Percentiles rank a stretch among this genome's conserved stretches.
Conservation (phyloP, 2,888 invertebrate species). For the Oscheius onirici region DNA sequence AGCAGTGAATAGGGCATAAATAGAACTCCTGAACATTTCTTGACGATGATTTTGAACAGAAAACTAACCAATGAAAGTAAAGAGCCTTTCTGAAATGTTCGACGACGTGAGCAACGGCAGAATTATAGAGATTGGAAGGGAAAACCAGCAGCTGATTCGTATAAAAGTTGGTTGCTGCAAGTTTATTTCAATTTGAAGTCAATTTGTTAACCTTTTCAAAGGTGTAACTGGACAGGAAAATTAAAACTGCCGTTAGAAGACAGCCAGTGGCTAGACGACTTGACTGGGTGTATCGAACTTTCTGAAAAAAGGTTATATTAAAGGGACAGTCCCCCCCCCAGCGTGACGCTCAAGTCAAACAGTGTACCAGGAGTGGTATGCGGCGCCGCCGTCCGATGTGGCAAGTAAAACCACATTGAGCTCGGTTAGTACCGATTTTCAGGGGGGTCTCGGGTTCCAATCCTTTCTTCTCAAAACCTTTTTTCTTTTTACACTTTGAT, state of each 20-base stretch:
- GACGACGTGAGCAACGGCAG: conserved; percentile 30
- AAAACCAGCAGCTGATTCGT: conserved; percentile 53
- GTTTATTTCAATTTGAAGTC: not conserved
- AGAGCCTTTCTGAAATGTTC: conserved; percentile 2
- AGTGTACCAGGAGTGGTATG: too few relatives aligned
- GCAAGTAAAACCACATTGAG: too few relatives aligned
- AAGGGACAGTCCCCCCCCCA: too few relatives aligned
- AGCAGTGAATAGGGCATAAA: conserved; percentile 63
- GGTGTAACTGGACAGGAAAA: conserved; percentile 2
- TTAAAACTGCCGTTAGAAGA: not conserved
- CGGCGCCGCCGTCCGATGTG: too few relatives aligned
- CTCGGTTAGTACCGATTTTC: too few relatives aligned
- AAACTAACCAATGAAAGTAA: conserved; percentile 23
- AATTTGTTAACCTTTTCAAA: not conserved
- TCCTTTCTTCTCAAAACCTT: too few relatives aligned
- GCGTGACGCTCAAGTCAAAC: too few relatives aligned
- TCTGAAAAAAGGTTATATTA: not conserved
- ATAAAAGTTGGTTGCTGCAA: conserved; percentile 25
- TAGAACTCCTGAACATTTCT: conserved; percentile 22
- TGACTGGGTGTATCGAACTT: not conserved
- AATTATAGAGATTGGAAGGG: conserved; percentile 37
- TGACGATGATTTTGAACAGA: not conserved
- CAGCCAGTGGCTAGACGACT: not conserved
- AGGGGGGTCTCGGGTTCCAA: too few relatives aligned
- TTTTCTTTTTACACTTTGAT: too few relatives aligned